Evolutionary conservation across 2,888 invertebrate genomes (phyloP), one percentile per base, ranked within the genome.

Genomic region (Poecilobothrus nobilitatus): DNA sequence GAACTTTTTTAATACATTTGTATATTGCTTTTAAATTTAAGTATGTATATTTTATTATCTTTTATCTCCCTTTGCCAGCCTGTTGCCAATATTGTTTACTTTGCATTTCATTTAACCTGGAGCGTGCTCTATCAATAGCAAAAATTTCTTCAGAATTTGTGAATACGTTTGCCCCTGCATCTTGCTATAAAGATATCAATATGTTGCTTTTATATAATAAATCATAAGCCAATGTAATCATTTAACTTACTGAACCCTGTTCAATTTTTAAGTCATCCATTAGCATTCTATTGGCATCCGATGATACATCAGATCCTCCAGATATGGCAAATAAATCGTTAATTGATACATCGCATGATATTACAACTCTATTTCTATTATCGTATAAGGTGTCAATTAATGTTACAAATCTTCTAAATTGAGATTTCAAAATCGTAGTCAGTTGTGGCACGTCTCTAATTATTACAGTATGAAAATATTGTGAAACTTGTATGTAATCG

Each of bases 101-200:
- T 82, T 97, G 95, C 98, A 99, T 99, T 85, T 99, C 96, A 73
- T 90, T 88, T 53, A 99, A 86, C 72, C 99, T 85, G 0, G 98
- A 98, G 34, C 96, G 81, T 27, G 97, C 97, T 9, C 99, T 86
- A 76, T 97, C 95, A 78, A 92, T 96, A 0, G 99, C 98, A 82
- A 99, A 99, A 76, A 95, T 83, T 83, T 99, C 99, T 82, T 99
- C 99, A 80, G 95, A 95, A 0, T 98, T 98, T 1, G 96, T 97
- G 77, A 99, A 98, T 74, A 99, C 90, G 76, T 92, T 95, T 5
- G 95, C 91, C 72, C 87, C 86, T 22, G 91, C 88, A 76, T 90
- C 87, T 68, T 88, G 89, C 91, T 92, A 76, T 67, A 79, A 77
- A 68, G 73, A 69, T 27, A 71, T 37, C n/a, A n/a, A 37, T 37